Conservation (phyloP, 2,113 vertebrate species). For the Oncorhynchus masou region DNA sequence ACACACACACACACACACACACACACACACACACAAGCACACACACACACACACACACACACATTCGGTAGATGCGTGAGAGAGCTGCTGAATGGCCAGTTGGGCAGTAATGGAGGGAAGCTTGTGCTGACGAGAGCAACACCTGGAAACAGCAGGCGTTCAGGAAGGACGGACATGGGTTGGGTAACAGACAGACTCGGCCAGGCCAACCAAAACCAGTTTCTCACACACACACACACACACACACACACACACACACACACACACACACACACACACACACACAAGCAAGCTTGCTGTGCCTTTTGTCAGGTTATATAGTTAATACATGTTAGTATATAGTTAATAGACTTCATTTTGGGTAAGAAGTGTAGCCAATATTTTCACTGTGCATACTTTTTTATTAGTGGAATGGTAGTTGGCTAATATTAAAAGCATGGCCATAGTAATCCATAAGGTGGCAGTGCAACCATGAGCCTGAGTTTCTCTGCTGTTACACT, state of each 20-base stretch:
- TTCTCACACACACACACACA: not conserved
- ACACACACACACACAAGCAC: conserved; percentile 11
- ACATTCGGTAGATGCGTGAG: not conserved
- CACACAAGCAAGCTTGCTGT: not conserved
- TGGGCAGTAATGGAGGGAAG: conserved; percentile 37
- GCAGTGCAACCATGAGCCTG: too few species aligned
- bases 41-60: conserved; percentile 4
- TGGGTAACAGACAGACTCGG: too few species aligned
- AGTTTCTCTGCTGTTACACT: too few species aligned
- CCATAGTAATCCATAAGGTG: too few species aligned
- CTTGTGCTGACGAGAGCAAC: conserved; percentile 30
- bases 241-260: conserved; percentile 3
- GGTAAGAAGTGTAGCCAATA: too few species aligned
- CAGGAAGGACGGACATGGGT: conserved; percentile 11
- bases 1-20: not conserved
- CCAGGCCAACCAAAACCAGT: too few species aligned
- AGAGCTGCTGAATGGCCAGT: conserved; percentile 16
- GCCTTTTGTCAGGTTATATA: too few species aligned
- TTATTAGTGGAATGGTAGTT: too few species aligned
- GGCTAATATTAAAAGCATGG: too few species aligned
- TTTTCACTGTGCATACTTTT: too few species aligned
- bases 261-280: not conserved
- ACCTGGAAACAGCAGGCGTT: conserved; percentile 36
- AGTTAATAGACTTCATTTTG: too few species aligned
- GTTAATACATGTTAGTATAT: too few species aligned